phyloP scores from a whole-genome alignment of 2,888 invertebrate genomes.

The Diadromus collaris region DNA sequence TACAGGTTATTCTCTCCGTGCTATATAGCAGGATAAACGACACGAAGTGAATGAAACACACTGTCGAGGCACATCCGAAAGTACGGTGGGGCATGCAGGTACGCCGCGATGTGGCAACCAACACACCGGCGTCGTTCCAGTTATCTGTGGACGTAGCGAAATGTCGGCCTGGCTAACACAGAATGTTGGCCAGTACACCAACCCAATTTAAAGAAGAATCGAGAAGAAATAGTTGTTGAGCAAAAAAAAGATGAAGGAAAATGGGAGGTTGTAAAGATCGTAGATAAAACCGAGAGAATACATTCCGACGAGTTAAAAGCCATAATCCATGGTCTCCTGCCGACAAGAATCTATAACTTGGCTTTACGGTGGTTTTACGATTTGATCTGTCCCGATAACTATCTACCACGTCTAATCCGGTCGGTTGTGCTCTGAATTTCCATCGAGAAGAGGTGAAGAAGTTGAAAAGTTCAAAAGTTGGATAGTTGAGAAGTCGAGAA shows the following conservation, averaged over 20 bases:
- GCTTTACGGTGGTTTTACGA: conserved; percentile 26
- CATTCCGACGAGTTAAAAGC: conserved; percentile 41
- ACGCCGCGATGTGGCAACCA: conserved; percentile 53
- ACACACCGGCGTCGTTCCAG: conserved; percentile 70
- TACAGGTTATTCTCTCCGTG: neutral
- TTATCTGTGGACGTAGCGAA: conserved; percentile 72
- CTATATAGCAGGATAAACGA: conserved; percentile 3
- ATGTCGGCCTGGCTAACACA: conserved; percentile 70
- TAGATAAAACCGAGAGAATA: no score
- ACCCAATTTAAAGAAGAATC: conserved; percentile 48
- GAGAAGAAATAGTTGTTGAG: conserved; percentile 1
- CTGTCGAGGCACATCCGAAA: conserved; percentile 42
- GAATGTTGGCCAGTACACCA: conserved; percentile 57
- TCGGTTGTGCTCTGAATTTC: conserved; percentile 39
- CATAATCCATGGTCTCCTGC: conserved; percentile 43
- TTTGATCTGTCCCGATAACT: no score
- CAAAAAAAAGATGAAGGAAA: neutral
- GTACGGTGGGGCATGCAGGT: conserved; percentile 37
- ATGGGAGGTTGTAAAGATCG: conserved; percentile 29
- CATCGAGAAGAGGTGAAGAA: neutral
- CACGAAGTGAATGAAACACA: conserved; percentile 54
- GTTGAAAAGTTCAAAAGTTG: no score
- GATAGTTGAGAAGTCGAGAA: no score
- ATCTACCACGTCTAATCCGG: conserved; percentile 25
- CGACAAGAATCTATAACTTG: neutral